These are phyloP conservation scores for Brachionus calyciflorus DNA, from an alignment of 1,140 invertebrate species.

Conservation along the genomic window DNA sequence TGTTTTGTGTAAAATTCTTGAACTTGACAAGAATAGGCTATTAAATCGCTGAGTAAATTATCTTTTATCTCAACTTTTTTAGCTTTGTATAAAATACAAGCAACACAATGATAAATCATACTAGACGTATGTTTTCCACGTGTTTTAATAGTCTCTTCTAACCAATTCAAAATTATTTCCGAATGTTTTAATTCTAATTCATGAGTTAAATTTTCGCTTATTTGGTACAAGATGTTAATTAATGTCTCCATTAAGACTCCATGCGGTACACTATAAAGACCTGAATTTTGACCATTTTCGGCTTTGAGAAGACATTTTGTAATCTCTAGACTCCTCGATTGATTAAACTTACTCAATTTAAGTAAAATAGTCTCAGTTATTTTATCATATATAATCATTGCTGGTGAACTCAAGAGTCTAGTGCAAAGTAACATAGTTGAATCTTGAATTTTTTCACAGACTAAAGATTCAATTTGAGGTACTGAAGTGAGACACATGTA, in stretches of 20 bases:
- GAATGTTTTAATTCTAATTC: conserved; percentile 28
- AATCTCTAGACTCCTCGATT: conserved; percentile 58
- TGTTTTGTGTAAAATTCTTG: conserved; percentile 13
- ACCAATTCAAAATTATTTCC: background rate
- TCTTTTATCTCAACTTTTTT: background rate
- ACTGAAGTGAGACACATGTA: conserved; percentile 68
- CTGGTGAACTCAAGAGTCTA: conserved; percentile 70
- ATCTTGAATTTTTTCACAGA: conserved; percentile 52
- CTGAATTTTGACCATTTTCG: background rate
- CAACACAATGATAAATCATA: conserved; percentile 36
- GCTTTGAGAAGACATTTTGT: conserved; percentile 57
- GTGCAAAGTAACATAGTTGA: conserved; percentile 70
- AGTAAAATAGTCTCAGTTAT: conserved; percentile 60
- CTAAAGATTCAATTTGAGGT: conserved; percentile 55
- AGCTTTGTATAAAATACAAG: conserved; percentile 25
- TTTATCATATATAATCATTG: conserved; percentile 59
- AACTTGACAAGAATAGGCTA: background rate
- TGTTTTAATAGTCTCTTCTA: background rate
- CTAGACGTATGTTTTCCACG: background rate
- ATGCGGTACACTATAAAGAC: conserved; percentile 49
- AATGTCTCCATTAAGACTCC: conserved; percentile 59
- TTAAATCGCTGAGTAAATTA: background rate
- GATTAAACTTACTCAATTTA: conserved; percentile 57
- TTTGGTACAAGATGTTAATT: conserved; percentile 76
- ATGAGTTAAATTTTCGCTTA: conserved; percentile 63